Evolutionary conservation across 2,888 invertebrate species (phyloP), one percentile per base, ranked within the genome.

Genomic region (Drosophila multiciliata): DNA sequence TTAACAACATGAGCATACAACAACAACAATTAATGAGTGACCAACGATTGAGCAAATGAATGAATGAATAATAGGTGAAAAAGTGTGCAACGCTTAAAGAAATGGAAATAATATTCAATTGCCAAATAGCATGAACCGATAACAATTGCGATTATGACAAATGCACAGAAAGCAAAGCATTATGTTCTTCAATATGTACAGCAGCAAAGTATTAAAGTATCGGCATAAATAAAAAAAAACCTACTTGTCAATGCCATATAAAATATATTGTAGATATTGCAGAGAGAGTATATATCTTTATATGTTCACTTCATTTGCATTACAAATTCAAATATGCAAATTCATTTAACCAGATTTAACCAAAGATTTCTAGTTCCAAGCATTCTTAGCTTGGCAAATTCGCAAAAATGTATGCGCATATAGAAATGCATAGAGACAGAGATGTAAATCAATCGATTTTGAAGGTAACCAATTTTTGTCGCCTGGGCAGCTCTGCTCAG

Each of bases 1-100:
- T 74, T 77, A 80, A 76, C 66, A 80, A 70, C 60, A 71, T 54
- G 48, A 58, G 49, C 60, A 59, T 60, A 45, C 55, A 61, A 17
- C 33, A 59, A 33, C 55, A 71, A 20, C 50, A 17, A 23, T 45
- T 26, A 66, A 61, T 42, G 42, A 53, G 40, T 58, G 53, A 33
- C 65, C 62, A 78, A 62, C 49, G 54, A 52, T 63, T 72, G 70
- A 54, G 66, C 61, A 50, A 63, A 60, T 72, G 66, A 65, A 32
- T 53, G 35, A 40, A 54, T 61, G 62, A 66, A 63, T 60, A 66
- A 63, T 60, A 38, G 50, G 50, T 66, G 64, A 65, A 49, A 40
- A 65, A 49, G n/a, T 66, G 40, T 33, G 55, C 61, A 45, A 45
- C 23, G 64, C 68, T 60, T 17, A 69, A 73, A 63, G 61, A 78